Conservation (phyloP, 2,888 invertebrate genomes). For the Pherbina coryleti region DNA sequence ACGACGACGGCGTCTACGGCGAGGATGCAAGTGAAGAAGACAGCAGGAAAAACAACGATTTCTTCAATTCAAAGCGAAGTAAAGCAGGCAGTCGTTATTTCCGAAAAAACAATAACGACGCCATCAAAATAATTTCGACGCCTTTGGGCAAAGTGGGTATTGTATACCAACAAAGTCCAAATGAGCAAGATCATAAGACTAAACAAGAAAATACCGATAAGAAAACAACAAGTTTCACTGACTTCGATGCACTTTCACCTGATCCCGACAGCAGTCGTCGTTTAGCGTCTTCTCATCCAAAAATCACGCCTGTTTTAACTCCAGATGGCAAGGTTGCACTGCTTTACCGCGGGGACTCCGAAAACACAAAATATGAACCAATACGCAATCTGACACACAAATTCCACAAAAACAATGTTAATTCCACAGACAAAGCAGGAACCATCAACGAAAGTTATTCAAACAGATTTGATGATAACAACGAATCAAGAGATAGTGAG, state of each 20-base stretch:
- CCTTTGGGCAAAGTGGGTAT: slow-evolving; percentile 70
- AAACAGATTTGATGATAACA: slow-evolving; percentile 29
- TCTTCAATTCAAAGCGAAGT: slow-evolving; percentile 62
- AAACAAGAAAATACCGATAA: slow-evolving; percentile 45
- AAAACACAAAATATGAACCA: slow-evolving; percentile 69
- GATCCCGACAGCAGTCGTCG: slow-evolving; percentile 69
- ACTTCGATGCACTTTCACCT: slow-evolving; percentile 67
- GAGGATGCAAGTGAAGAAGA: slow-evolving; percentile 63
- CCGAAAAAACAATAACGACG: slow-evolving; percentile 69
- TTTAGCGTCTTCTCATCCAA: slow-evolving; percentile 68
- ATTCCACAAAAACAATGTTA: slow-evolving; percentile 55
- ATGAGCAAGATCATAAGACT: slow-evolving; percentile 38
- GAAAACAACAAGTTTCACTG: slow-evolving; percentile 61
- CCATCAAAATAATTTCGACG: slow-evolving; percentile 70
- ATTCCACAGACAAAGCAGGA: slow-evolving; percentile 35
- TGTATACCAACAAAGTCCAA: slow-evolving; percentile 68
- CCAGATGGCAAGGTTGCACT: slow-evolving; percentile 71
- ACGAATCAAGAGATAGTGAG: slow-evolving; percentile 39
- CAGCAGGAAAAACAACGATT: slow-evolving; percentile 58
- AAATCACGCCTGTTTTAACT: slow-evolving; percentile 70
- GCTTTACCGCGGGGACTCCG: slow-evolving; percentile 70
- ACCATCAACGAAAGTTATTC: slow-evolving; percentile 33
- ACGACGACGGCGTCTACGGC: slow-evolving; percentile 61
- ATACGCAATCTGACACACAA: slow-evolving; percentile 69
- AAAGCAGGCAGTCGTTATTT: slow-evolving; percentile 66